Evolutionary conservation across 2,888 invertebrate genomes (phyloP).

Genomic region (Dicycla oo): DNA sequence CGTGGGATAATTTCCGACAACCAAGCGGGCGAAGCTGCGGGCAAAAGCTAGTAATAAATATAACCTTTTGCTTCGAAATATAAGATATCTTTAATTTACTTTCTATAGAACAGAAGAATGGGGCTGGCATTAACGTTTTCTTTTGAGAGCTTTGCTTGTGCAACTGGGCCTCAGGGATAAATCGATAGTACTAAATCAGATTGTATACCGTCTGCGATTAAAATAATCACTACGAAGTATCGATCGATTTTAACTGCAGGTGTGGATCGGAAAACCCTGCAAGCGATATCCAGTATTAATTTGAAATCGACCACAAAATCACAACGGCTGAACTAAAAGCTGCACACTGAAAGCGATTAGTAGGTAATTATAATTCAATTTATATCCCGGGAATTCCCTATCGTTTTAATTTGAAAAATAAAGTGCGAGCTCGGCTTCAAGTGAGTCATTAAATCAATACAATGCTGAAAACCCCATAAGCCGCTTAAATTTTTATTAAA

Average conservation of each 20-base stretch:
- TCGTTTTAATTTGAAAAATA: constrained; percentile 7
- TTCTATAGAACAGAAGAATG: constrained; percentile 14
- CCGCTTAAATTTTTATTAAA: constrained; percentile 19
- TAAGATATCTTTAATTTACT: constrained; percentile 13
- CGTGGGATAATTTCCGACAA: too few species aligned
- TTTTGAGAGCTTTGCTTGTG: constrained; percentile 5
- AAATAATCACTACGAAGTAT: constrained; percentile 38
- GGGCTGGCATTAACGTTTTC: constrained; percentile 4
- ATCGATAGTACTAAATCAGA: constrained; percentile 31
- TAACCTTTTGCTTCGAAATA: constrained; percentile 9
- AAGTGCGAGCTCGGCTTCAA: constrained; percentile 8
- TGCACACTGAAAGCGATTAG: not conserved
- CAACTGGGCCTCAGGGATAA: constrained; percentile 25
- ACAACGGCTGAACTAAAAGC: not conserved
- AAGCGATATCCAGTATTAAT: constrained; percentile 9
- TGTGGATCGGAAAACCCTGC: constrained; percentile 4
- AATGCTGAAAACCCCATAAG: constrained; percentile 18
- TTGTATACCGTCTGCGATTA: constrained; percentile 24
- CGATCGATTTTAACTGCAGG: constrained; percentile 18
- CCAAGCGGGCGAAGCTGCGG: too few species aligned
- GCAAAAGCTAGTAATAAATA: too few species aligned
- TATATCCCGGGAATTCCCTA: constrained; percentile 1
- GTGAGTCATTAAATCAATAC: constrained; percentile 36
- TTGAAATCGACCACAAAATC: constrained; percentile 2
- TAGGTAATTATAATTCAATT: constrained; percentile 9